Base-by-base conservation (phyloP, 1,140 invertebrate species). In the Drosophila serrata region DNA sequence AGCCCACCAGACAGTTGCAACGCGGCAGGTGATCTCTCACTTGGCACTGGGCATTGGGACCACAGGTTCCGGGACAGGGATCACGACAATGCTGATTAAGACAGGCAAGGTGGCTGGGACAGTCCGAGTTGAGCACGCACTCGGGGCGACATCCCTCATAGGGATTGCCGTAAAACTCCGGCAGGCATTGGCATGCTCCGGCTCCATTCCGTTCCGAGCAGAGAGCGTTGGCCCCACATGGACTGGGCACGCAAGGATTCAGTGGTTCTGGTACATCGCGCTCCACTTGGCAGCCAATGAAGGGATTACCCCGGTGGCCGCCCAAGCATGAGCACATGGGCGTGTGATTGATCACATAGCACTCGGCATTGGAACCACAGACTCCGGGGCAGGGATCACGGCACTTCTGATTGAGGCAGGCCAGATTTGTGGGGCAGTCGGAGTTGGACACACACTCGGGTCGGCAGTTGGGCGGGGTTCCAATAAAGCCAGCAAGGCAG, bases 51-150 rank as follows among this genome's bases (percentile, higher is more conserved):
- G 95, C 96, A 85, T 97, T 96, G 24, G 94, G 92, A 42, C 95
- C 96, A 90, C 96, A 97, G n/a, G 94, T 94, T 22, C 96, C 95
- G 0, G 94, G 94, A 84, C 97, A 97, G 42, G 96, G 96, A 94
- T 97, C 95, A 80, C 94, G 94, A 79, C 97, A 97, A 92, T 95
- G 96, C 48, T 95, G 95, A 78, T 95, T 95, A 7, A 96, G 92
- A 75, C 96, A 97, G 42, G 95, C 95, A 74, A 94, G 93, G 78
- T 94, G 95, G 13, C 95, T 94, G 48, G 95, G 93, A 81, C 96
- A 97, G 85, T 97, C 96, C 2, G 94, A 95, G 88, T 96, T 96
- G 7, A 96, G 92, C 3, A 95, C 93, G 93, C 96, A 97, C 93
- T 97, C 96, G 1, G 96, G 96, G 51, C 95, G 94, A 91, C 96